Evolutionary conservation across 2,113 vertebrate genomes (phyloP), one percentile per base, ranked within the genome.

Genomic region (Clarias macrocephalus): DNA sequence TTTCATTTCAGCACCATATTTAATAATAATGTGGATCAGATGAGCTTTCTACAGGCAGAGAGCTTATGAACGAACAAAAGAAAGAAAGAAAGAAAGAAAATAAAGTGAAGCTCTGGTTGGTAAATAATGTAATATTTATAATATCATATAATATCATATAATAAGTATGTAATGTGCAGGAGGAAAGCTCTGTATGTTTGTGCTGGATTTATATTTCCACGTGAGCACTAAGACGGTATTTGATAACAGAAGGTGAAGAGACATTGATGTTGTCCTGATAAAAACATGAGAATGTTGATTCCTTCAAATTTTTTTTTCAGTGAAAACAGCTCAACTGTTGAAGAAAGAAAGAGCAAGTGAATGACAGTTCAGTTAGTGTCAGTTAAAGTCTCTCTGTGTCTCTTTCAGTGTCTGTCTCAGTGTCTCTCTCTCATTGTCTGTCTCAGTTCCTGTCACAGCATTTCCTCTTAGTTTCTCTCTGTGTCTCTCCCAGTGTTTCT

Each of bases 271-370:
- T 63, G 57, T 85, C 84, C 60, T 15, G 56, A 68, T 82, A 57
- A 70, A 52, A 9, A 72, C 0, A n/a, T 86, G 48, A 16, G 25
- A 56, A 30, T 30, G 28, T 1, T 23, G 21, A 77, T 77, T 16
- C n/a, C 25, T 86, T 30, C 76, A 54, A 42, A 23, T 19, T n/a
- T 12, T 48, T 3, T 57, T 84, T 86, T 57, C 19, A 56, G 11
- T 10, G 19, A 37, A 37, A 42, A 82, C 59, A 85, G 86, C 33
- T 86, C 63, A 88, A 62, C 80, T 86, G 72, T 57, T 79, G 86
- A 76, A 23, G 28, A 60, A 73, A 76, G 75, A 66, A 11, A 73
- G 37, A 80, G 37, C 3, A 86, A 48, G 7, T 5, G 54, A 63
- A 84, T 65, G 52, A 82, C 11, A 80, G 18, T 48, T 48, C 48